These are phyloP conservation scores for Julus scanicus DNA, from an alignment of 2,888 invertebrate species.

Conservation along the genomic window DNA sequence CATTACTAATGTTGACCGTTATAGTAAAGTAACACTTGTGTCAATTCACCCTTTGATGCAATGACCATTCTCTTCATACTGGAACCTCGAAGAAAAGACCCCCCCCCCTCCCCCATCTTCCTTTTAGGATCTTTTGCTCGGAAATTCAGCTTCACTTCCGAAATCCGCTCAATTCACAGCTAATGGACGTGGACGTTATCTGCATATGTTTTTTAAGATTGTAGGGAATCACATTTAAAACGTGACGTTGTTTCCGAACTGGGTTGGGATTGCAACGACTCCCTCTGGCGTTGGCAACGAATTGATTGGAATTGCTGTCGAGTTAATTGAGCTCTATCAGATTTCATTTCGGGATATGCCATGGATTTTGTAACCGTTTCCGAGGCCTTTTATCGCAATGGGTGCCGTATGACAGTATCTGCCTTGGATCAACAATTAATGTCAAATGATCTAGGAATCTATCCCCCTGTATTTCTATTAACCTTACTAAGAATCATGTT, in stretches of 20 bases:
- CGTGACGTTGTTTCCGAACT: neutral
- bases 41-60: neutral
- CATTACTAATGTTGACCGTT: neutral
- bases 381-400: slow-evolving; percentile 19
- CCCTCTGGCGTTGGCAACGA: neutral
- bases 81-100: neutral
- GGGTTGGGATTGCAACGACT: neutral
- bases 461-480: slow-evolving; percentile 24
- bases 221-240: neutral
- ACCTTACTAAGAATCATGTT: slow-evolving; percentile 23
- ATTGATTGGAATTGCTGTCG: slow-evolving; percentile 27
- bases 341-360: slow-evolving; percentile 25
- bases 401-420: slow-evolving; percentile 33
- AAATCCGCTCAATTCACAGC: neutral
- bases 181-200: slow-evolving; percentile 16
- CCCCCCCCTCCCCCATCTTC: neutral
- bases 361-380: slow-evolving; percentile 15
- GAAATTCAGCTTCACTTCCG: neutral
- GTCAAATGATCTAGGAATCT: slow-evolving; percentile 33
- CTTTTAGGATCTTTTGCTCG: neutral
- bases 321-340: slow-evolving; percentile 26
- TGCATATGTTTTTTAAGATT: slow-evolving; percentile 25
- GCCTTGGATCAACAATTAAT: slow-evolving; percentile 33
- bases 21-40: neutral
- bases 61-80: neutral